phyloP scores from a whole-genome alignment of 2,797 vertebrate genomes.

The Anolis apletophallus region DNA sequence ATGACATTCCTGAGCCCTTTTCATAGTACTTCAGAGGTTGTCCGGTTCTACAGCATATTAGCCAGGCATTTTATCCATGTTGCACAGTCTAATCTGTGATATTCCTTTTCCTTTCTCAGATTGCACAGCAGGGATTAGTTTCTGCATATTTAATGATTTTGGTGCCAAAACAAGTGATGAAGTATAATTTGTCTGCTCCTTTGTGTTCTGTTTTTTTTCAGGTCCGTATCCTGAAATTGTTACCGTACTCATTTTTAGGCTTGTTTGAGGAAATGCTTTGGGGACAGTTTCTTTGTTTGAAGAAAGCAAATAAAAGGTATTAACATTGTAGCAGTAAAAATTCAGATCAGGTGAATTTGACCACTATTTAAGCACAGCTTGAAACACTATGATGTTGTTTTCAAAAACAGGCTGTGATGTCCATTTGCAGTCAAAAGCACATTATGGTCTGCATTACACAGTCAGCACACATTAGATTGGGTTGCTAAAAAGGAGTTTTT shows the following conservation, averaged over 20 bases:
- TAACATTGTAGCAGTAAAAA: constrained; percentile 4
- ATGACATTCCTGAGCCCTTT: too few species aligned
- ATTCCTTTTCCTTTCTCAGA: constrained; percentile 23
- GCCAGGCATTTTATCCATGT: constrained; percentile 1
- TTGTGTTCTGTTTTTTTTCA: constrained; percentile 11
- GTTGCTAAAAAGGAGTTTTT: background rate
- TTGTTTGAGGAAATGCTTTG: background rate
- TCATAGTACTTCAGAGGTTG: too few species aligned
- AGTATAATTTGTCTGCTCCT: constrained; percentile 1
- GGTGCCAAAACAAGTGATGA: constrained; percentile 24
- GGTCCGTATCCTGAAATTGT: constrained; percentile 6
- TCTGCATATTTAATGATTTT: constrained; percentile 41
- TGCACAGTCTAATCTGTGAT: constrained; percentile 12
- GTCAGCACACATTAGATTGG: background rate
- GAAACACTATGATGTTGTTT: background rate
- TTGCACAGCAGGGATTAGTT: constrained; percentile 20
- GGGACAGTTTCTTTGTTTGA: background rate
- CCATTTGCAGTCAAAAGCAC: background rate
- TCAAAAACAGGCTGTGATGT: background rate
- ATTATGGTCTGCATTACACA: background rate
- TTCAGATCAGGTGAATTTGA: background rate
- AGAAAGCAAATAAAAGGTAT: background rate
- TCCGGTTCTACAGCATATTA: too few species aligned
- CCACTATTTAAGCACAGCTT: background rate
- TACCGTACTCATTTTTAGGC: constrained; percentile 26